Conservation (phyloP, 2,797 vertebrate species). For the Rhynchonycteris naso region DNA sequence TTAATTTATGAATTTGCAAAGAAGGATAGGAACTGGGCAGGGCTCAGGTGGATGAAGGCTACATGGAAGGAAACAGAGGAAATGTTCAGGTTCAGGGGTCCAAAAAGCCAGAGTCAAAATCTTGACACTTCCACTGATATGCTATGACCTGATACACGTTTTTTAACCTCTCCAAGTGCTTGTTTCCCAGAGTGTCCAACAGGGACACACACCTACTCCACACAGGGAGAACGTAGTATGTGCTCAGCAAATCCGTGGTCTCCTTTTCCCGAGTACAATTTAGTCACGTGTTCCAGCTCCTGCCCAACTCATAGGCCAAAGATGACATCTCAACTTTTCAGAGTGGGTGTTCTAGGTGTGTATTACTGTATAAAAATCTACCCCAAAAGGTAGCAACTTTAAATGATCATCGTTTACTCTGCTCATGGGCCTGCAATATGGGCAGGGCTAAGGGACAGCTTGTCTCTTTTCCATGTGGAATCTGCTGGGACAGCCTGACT, state of each 20-base stretch:
- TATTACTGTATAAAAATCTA: background rate
- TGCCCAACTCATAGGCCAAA: background rate
- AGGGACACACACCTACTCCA: background rate
- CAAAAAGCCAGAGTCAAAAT: background rate
- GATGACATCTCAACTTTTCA: background rate
- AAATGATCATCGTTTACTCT: background rate
- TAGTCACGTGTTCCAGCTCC: background rate
- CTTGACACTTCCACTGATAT: background rate
- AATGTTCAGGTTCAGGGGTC: background rate
- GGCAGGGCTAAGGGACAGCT: background rate
- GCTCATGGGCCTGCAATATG: background rate
- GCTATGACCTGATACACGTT: background rate
- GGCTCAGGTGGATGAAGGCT: background rate
- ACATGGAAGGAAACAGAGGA: background rate
- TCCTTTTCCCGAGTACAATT: background rate
- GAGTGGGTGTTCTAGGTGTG: background rate
- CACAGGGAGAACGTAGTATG: too few relatives aligned
- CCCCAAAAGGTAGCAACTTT: background rate
- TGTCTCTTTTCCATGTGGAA: background rate
- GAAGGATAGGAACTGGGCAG: accelerated
- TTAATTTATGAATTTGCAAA: too few relatives aligned
- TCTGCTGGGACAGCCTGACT: constrained; percentile 49
- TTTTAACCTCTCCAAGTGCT: background rate
- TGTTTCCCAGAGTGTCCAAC: background rate
- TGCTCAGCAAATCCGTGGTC: background rate